Evolutionary conservation across 2,888 invertebrate genomes (phyloP), one percentile per base, ranked within the genome.

Genomic region (Melanargia galathea): DNA sequence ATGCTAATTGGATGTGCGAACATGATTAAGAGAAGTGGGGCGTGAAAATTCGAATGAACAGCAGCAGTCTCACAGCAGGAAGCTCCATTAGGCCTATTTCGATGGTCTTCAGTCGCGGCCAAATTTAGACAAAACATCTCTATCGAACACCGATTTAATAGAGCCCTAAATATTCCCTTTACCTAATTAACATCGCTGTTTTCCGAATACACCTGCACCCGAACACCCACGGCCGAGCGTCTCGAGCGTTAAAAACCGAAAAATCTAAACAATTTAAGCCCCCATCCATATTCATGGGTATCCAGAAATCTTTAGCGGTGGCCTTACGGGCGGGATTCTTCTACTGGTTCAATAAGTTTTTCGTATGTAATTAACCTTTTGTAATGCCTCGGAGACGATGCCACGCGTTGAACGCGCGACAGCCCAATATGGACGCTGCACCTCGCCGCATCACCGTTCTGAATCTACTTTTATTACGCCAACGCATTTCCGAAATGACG

Each of bases 331-430:
- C 75, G 63, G 77, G 81, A 87, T 88, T 82, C 87, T 77, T 72
- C 63, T 61, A 74, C 77, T 69, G 68, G 82, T 69, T 71, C 73
- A 75, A 78, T 77, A 71, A 80, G 82, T 87, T 87, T 87, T 87
- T 87, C 79, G 77, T 70, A 67, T 70, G 75, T 78, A 86, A 86
- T 86, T 87, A 86, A 82, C 78, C 82, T 84, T 84, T 81, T 80
- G 78, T 77, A 78, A 78, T 80, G 76, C 75, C 75, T 76, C 75
- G 76, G 76, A 75, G 70, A 75, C 72, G 76, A 71, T 76, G 87
- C 86, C 88, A 88, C 88, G 87, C 86, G 87, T 78, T 77, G 63
- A 75, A 71, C 85, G 81, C 81, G 81, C 87, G 86, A 73, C 79
- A 79, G 60, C 71, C 84, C 77, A 81, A 87, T 66, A 85, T 74